A percentile compares a stretch with the other conserved stretches of the same genome.
These are phyloP conservation scores for Typhlomys cinereus DNA, from an alignment of 2,113 vertebrate genomes.

Conservation along the genomic window DNA sequence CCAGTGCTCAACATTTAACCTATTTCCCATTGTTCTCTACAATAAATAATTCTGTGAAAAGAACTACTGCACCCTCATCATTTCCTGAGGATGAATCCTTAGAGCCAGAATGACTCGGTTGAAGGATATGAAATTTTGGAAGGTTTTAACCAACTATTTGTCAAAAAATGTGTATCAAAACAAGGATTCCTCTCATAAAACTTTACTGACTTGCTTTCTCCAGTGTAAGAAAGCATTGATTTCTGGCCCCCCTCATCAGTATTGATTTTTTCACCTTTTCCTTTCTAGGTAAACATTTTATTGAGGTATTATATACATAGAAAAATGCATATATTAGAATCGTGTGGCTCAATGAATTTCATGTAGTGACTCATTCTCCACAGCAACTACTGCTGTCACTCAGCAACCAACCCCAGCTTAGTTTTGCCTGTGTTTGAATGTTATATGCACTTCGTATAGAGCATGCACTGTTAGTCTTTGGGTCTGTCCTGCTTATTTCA, in stretches of 20 bases:
- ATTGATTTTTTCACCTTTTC: not conserved
- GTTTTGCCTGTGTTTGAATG: not conserved
- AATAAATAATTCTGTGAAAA: slow-evolving; percentile 32
- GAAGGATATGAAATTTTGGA: slow-evolving; percentile 29
- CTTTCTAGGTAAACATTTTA: not conserved
- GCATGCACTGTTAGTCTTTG: not conserved
- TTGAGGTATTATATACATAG: not conserved
- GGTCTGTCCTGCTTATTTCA: not conserved
- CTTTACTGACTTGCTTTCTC: slow-evolving; percentile 28
- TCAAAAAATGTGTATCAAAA: no score
- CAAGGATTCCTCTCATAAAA: slow-evolving; percentile 20
- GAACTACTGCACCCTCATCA: not conserved
- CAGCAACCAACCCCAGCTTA: not conserved
- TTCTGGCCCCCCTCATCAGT: not conserved
- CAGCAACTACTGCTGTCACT: not conserved
- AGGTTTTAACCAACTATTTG: slow-evolving; percentile 57
- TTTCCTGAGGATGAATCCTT: slow-evolving; percentile 64
- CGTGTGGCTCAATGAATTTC: not conserved
- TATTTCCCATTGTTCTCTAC: slow-evolving; percentile 22
- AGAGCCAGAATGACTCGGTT: slow-evolving; percentile 24
- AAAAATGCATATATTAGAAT: not conserved
- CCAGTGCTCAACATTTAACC: not conserved
- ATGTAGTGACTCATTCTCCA: not conserved
- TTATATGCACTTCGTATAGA: not conserved
- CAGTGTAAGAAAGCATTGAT: not conserved